Evolutionary conservation across 2,888 invertebrate species (phyloP), one percentile per base, ranked within the genome.

Genomic region (Drosophila yooni): DNA sequence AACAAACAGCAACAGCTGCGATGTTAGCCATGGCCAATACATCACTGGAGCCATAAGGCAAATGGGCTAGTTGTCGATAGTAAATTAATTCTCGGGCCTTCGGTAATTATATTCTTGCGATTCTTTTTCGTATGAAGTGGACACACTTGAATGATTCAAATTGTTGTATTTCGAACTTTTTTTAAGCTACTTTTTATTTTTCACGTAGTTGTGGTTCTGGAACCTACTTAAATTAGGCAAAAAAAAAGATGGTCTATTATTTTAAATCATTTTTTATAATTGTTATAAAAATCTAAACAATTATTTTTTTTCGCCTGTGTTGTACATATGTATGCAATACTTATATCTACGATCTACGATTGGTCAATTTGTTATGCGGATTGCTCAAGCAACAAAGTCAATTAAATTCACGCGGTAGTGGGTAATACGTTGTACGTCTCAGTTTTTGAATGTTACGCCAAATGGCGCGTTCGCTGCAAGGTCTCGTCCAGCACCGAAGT

Each of bases 401-500:
- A 77, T 81, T 77, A 72, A 81, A 68, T 77, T 65, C 63, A 68
- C 65, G 56, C 78, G 57, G 71, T 63, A 54, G 70, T 65, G 15
- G 56, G 61, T 60, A 63, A 53, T 57, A 34, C 58, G 53, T 56
- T 46, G 65, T 82, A 59, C 68, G 67, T 62, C 66, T 65, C 29
- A 70, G 63, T 69, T 69, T 76, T 77, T 60, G 72, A 70, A 85
- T 82, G 72, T 60, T 68, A 70, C 76, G 71, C 76, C 62, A 64
- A 60, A 71, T 68, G 87, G 82, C 88, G 74, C 50, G 70, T 15
- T 13, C 29, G 54, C 29, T 62, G 64, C 86, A 86, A 86, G 86
- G 85, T 85, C 85, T 89, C 68, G 82, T 83, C 70, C 76, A 29
- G 56, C 56, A 69, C 56, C 70, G 58, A 70, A 70, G 83, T 86